Percentiles rank a stretch among this genome's conserved stretches.
Conservation (phyloP, 2,797 vertebrate genomes). For the Halcyon smyrnensis region DNA sequence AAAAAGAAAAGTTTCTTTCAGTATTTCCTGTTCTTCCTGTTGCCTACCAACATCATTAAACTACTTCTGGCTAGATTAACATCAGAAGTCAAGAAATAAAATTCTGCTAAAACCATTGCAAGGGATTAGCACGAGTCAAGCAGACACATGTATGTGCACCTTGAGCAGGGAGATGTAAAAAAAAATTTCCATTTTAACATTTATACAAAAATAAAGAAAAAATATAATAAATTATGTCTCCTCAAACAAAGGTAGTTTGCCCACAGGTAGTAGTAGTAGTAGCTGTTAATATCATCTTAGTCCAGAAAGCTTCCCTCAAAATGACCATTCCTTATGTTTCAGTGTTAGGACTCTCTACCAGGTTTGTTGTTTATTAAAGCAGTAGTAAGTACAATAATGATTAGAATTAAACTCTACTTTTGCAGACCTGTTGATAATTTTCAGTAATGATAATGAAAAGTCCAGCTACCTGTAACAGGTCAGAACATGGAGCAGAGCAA, state of each 20-base stretch:
- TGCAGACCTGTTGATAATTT: not conserved
- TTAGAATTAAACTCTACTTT: not conserved
- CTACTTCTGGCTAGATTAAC: not conserved
- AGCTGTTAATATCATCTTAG: not conserved
- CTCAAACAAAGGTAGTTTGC: not conserved
- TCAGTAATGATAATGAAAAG: not conserved
- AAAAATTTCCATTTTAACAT: not conserved
- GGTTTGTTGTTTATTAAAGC: not conserved
- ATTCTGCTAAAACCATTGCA: not conserved
- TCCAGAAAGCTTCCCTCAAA: not conserved
- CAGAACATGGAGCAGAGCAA: not conserved
- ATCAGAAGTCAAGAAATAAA: slow-evolving; percentile 10
- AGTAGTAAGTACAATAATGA: not conserved
- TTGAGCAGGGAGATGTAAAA: not conserved
- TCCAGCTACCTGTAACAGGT: not conserved
- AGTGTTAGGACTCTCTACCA: not conserved
- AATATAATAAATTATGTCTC: not conserved
- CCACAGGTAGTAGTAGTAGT: not conserved
- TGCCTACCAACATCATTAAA: not conserved
- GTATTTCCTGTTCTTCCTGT: not conserved
- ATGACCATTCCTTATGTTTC: not conserved
- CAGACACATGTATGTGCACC: too few relatives aligned
- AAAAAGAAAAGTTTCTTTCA: not conserved
- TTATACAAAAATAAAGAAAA: not conserved
- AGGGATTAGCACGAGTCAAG: not conserved